Percentiles rank a stretch among this genome's conserved stretches.
Evolutionary conservation across 2,797 vertebrate genomes (phyloP).

Genomic region (Tragelaphus oryx): DNA sequence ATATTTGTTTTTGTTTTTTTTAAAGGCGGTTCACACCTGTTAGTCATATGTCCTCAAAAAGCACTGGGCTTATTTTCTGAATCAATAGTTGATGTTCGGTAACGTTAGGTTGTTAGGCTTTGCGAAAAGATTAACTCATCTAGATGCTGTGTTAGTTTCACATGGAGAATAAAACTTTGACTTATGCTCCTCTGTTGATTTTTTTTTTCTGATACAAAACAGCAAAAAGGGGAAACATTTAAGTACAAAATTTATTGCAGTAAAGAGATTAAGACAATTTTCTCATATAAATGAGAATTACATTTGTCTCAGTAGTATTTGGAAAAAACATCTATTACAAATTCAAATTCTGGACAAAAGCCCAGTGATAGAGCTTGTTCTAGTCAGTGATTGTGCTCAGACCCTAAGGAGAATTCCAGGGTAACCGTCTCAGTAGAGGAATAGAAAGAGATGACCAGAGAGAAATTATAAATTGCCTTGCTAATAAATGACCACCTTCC

Average conservation of each 20-base stretch:
- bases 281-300: conserved; percentile 53
- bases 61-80: conserved; percentile 3
- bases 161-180: neutral
- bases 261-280: conserved; percentile 6
- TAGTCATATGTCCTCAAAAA: neutral
- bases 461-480: neutral
- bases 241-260: conserved; percentile 74
- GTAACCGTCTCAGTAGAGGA: neutral
- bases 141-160: neutral
- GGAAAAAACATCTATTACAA: conserved; percentile 37
- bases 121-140: neutral
- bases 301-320: neutral
- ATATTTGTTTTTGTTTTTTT: neutral
- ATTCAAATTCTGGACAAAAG: conserved; percentile 36
- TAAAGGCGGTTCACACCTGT: neutral
- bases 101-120: conserved; percentile 4
- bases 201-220: conserved; percentile 7
- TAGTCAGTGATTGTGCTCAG: neutral
- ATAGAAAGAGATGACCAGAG: conserved; percentile 1
- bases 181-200: neutral
- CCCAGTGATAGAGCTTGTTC: neutral
- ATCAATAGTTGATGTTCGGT: neutral
- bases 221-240: neutral
- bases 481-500: neutral
- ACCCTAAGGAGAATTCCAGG: neutral